Evolutionary conservation across 2,797 vertebrate species (phyloP).

Genomic region (Chrosomus eos): DNA sequence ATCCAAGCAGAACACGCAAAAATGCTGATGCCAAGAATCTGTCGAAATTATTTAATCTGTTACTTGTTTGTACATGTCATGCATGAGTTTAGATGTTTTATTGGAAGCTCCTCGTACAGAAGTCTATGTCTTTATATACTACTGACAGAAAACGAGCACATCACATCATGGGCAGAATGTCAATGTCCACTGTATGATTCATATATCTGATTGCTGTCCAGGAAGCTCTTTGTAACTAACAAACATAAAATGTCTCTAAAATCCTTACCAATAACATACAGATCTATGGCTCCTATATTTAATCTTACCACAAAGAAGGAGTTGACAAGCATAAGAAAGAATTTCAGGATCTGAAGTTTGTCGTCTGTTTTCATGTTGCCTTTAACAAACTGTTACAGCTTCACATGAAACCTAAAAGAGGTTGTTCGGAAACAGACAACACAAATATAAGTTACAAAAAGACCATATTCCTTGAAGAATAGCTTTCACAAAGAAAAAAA

Average conservation of each 20-base stretch:
- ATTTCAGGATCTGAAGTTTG: constrained; percentile 70
- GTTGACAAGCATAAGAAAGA: constrained; percentile 67
- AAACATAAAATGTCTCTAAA: background rate
- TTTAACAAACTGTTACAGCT: constrained; percentile 5
- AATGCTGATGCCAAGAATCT: constrained; percentile 72
- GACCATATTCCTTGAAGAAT: background rate
- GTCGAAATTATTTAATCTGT: constrained; percentile 35
- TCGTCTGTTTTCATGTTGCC: constrained; percentile 68
- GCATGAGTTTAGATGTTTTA: constrained; percentile 4
- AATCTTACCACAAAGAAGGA: constrained; percentile 69
- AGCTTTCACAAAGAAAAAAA: background rate
- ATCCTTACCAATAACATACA: background rate
- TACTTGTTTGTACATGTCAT: constrained; percentile 37
- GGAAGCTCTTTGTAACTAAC: background rate
- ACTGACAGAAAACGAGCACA: background rate
- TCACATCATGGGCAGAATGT: background rate
- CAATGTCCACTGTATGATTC: constrained; percentile 13
- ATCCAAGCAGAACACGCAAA: constrained; percentile 69
- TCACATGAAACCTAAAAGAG: constrained; percentile 1
- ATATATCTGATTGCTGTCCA: constrained; percentile 4
- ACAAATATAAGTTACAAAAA: background rate
- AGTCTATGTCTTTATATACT: background rate
- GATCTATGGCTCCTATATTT: background rate
- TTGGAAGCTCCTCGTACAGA: background rate
- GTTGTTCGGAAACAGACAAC: background rate